Evolutionary conservation across 2,888 invertebrate genomes (phyloP).

Genomic region (Hydropsyche betteni): DNA sequence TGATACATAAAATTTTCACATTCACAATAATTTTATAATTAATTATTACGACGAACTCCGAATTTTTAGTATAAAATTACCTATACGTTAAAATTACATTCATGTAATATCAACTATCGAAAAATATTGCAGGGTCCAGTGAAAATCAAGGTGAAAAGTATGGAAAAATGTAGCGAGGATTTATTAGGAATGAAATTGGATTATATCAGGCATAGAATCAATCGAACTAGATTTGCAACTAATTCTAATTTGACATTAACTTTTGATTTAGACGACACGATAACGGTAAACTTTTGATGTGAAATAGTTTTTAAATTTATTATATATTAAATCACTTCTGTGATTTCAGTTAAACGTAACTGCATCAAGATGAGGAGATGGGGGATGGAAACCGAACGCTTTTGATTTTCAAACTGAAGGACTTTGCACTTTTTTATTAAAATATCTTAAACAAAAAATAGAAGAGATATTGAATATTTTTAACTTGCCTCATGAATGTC

Average conservation of each 20-base stretch:
- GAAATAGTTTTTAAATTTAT: no score
- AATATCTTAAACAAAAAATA: background rate
- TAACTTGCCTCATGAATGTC: background rate
- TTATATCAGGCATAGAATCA: background rate
- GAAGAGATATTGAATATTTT: background rate
- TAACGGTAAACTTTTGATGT: background rate
- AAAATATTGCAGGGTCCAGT: slow-evolving; percentile 33
- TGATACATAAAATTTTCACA: no score
- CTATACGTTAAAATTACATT: no score
- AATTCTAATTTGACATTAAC: background rate
- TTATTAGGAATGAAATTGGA: slow-evolving; percentile 18
- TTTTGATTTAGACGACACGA: slow-evolving; percentile 1
- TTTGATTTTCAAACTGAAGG: slow-evolving; percentile 18
- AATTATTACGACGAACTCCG: no score
- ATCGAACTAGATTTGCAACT: slow-evolving; percentile 8
- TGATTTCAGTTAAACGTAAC: slow-evolving; percentile 22
- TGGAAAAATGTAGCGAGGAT: slow-evolving; percentile 43
- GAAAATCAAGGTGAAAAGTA: background rate
- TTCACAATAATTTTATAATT: no score
- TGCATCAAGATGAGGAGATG: slow-evolving; percentile 44
- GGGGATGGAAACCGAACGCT: slow-evolving; percentile 47
- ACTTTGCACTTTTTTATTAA: slow-evolving; percentile 27
- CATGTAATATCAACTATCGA: no score
- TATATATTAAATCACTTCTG: background rate
- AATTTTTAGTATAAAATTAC: no score